Base-by-base conservation (phyloP, 2,113 vertebrate species). In the Otolemur garnettii region DNA sequence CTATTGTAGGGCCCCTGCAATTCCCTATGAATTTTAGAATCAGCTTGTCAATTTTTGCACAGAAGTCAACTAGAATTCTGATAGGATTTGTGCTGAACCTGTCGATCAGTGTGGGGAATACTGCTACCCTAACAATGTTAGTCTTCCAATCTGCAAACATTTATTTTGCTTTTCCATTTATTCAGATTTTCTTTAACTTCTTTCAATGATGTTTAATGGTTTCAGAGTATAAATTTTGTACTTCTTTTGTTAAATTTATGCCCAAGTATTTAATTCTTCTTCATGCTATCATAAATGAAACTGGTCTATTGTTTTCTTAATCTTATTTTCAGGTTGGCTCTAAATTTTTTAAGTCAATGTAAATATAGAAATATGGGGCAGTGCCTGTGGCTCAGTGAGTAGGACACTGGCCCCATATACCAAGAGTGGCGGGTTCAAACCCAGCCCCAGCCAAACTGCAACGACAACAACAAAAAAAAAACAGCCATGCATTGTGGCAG, bases 211-310 rank as follows among this genome's bases (percentile, higher is more conserved):
- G 9, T 72, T 78, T 64, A 82, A 0, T 15, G 62, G n/a, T 64
- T 93, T 66, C 78, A 71, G 18, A 84, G 72, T 71, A 6, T 57
- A 90, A 71, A 33, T 71, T 95, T 59, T 94, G 5, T 0, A 53
- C n/a, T 64, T 78, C 42, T 93, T 90, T 91, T 90, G 55, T 33
- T 94, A 93, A 90, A 77, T 33, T 72, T 82, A 86, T 72, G 84
- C 33, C 59, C 57, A 50, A 74, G 14, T 75, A 94, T 72, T 53
- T 38, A 69, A 26, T 19, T 69, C 7, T 88, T 68, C 35, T 55
- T 60, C 15, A 87, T 77, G 21, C 55, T 93, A 74, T 28, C 7
- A 62, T 78, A 18, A 94, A 82, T 84, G 21, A 84, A 90, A 90
- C 24, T 38, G 15, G 59, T 87, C 69, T 90, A 62, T 26, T 64